Conservation (phyloP, 2,797 vertebrate genomes). For the Anguilla anguilla region DNA sequence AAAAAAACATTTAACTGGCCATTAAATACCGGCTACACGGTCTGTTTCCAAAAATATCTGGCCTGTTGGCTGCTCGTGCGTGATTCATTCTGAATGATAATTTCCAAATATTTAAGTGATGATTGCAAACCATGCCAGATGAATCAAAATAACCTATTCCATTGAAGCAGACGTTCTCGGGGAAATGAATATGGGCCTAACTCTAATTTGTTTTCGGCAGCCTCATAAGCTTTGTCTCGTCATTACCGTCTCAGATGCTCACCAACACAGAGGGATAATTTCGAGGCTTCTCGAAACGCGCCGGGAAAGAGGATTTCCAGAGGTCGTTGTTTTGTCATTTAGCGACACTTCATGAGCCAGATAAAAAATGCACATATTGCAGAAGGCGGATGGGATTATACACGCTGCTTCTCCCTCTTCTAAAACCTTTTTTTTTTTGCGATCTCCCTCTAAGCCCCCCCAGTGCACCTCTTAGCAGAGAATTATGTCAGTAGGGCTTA, state of each 20-base stretch:
- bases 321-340: not conserved
- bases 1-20: not conserved
- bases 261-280: not conserved
- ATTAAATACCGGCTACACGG: too few species aligned
- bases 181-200: not conserved
- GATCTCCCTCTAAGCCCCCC: not conserved
- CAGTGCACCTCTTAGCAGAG: slow-evolving; percentile 22
- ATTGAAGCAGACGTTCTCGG: not conserved
- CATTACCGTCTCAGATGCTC: not conserved
- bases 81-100: not conserved
- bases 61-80: not conserved
- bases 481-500: slow-evolving; percentile 50
- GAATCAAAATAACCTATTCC: not conserved
- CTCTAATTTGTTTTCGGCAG: not conserved
- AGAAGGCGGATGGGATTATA: not conserved
- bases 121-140: not conserved
- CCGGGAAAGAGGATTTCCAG: slow-evolving; percentile 2
- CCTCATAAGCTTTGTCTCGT: not conserved
- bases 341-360: not conserved
- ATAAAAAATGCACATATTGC: not conserved
- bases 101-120: not conserved
- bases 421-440: not conserved
- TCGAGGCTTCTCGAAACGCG: not conserved
- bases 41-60: not conserved
- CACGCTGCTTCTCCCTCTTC: slow-evolving; percentile 18